Conservation (phyloP, 1,140 invertebrate genomes). For the Luehdorfia chinensis region DNA sequence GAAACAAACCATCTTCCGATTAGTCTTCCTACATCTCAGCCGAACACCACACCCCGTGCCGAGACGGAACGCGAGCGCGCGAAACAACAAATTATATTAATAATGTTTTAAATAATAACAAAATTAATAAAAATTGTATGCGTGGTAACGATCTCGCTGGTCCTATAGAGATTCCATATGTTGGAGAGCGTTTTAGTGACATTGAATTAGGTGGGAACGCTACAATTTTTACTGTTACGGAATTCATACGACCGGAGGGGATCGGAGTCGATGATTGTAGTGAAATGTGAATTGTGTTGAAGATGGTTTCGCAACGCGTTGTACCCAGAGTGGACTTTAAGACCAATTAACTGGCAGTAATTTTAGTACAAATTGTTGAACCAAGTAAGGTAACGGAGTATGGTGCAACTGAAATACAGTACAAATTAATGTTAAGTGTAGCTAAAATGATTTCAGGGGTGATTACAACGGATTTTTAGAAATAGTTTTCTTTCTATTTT, state of each 20-base stretch:
- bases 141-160: constrained; percentile 42
- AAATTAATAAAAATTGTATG: constrained; percentile 64
- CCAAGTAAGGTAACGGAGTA: constrained; percentile 50
- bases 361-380: constrained; percentile 50
- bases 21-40: constrained; percentile 56
- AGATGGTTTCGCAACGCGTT: constrained; percentile 43
- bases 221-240: constrained; percentile 57
- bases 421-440: constrained; percentile 73
- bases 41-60: constrained; percentile 26
- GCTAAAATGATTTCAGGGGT: constrained; percentile 35
- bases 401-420: constrained; percentile 62
- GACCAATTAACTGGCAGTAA: constrained; percentile 38
- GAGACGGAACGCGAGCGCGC: constrained; percentile 49
- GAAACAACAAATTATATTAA: constrained; percentile 76
- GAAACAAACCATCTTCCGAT: constrained; percentile 45
- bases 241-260: constrained; percentile 27
- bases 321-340: constrained; percentile 51
- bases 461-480: constrained; percentile 42
- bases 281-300: constrained; percentile 68
- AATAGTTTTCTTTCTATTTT: constrained; percentile 26
- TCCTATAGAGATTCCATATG: constrained; percentile 34
- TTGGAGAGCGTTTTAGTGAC: constrained; percentile 45
- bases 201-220: constrained; percentile 40
- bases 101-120: constrained; percentile 75
- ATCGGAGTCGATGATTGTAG: constrained; percentile 56